Evolutionary conservation across 2,888 invertebrate genomes (phyloP), one percentile per base, ranked within the genome.

Genomic region (Cephonodes hylas): DNA sequence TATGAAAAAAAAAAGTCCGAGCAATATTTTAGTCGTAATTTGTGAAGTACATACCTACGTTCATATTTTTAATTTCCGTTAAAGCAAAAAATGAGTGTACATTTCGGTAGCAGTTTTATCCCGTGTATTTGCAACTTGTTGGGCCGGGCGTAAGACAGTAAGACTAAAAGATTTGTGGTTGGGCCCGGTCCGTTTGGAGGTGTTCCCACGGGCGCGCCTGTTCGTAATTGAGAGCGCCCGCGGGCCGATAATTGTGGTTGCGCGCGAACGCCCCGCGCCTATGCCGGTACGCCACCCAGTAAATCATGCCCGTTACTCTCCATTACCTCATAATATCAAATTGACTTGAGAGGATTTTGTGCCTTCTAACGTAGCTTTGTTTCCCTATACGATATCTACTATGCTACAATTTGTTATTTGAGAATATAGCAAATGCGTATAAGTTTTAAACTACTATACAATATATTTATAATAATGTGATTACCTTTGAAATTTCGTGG

Each of bases 191-290:
- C 83, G 79, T 74, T 76, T 80, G 81, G 84, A 84, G 86, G 86
- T 83, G 82, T 80, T 90, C 91, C 90, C 91, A 85, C 85, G 90
- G 89, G 92, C 82, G 84, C 86, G 82, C 88, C 92, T 88, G 84
- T 83, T 88, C 84, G 92, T 91, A 91, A 92, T 91, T 91, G 92
- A 91, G 91, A 87, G 91, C 89, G 90, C 90, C 91, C 84, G 89
- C 89, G 91, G 91, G 88, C 91, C 91, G 90, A 91, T 91, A 91
- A 91, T 90, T 89, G 91, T 86, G 87, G 84, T 83, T 81, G 82
- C 84, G 80, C 85, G 86, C 89, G 85, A 81, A 81, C 80, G 78
- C 79, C 75, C 75, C 73, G 75, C 72, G 76, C 78, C 75, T 69
- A 71, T 71, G 69, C 79, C 66, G 62, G 66, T 64, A 63, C 72